Evolutionary conservation across 2,888 invertebrate species (phyloP), one percentile per base, ranked within the genome.

Genomic region (Diaperis boleti): DNA sequence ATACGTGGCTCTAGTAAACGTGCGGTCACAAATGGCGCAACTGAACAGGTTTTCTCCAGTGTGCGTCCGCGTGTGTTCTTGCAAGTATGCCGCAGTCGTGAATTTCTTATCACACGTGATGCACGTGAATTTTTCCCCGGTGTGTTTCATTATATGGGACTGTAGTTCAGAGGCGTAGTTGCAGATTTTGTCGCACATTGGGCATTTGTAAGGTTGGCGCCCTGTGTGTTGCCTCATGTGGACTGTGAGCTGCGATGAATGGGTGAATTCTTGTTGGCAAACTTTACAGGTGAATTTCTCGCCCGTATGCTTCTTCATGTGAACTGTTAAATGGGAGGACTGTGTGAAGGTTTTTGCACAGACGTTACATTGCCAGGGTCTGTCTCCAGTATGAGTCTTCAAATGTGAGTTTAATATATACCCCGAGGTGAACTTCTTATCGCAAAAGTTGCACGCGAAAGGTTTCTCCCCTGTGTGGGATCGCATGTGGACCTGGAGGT

Each of bases 321-420:
- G 86, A 2, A 79, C 81, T 22, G 81, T 82, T n/a, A 86, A 66
- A 72, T 86, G 86, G 20, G 86, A 85, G 67, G 83, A 83, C 75
- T 86, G 86, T 69, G 85, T 85, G 74, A 86, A 86, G 1, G 81
- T 78, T 74, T 85, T 86, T 13, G 84, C 83, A 72, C 86, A 86
- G 2, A 79, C 72, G 11, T 82, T 76, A 69, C 86, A 86, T 17
- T 59, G 59, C 62, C 62, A 86, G 0, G 86, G 86, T 64, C 83
- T 82, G 71, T 86, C 86, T 3, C 86, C 86, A 0, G 86, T 86
- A 78, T 86, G 86, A 5, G 84, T 85, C 66, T 86, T 83, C 52
- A 83, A 81, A 69, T 86, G 86, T 0, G 85, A 85, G 70, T 83
- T 85, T 15, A 85, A 80, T 1, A 86, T 85, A 15, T 65, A 65